Percentiles rank a stretch among this genome's conserved stretches.
Evolutionary conservation across 1,140 invertebrate species (phyloP).

Genomic region (Eufriesea mexicana): DNA sequence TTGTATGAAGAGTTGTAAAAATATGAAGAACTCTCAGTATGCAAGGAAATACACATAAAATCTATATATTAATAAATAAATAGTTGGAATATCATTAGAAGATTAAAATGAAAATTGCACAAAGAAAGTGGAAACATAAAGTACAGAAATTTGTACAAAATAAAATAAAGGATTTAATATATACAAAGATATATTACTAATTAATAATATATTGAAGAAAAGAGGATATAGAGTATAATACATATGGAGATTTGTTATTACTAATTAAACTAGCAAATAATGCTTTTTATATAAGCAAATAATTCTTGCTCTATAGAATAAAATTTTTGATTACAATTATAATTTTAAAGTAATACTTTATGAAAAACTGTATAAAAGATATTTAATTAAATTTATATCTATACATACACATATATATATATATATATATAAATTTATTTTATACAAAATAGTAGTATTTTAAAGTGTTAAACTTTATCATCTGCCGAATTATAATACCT

Average conservation of each 20-base stretch:
- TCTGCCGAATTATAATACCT: neutral
- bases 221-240: neutral
- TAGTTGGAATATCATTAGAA: neutral
- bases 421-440: neutral
- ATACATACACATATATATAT: neutral
- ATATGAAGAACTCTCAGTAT: neutral
- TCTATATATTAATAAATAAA: neutral
- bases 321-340: neutral
- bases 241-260: neutral
- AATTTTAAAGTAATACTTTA: neutral
- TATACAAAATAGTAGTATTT: neutral
- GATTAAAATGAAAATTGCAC: neutral
- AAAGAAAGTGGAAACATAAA: neutral
- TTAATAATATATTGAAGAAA: neutral
- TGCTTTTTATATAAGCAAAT: neutral
- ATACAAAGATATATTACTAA: neutral
- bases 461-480: neutral
- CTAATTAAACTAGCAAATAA: neutral
- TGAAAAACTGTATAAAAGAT: neutral
- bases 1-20: neutral
- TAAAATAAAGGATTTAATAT: slow-evolving; percentile 1
- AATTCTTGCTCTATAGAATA: neutral
- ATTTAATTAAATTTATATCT: neutral
- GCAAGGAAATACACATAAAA: neutral
- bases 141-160: neutral